Evolutionary conservation across 2,113 vertebrate species (phyloP), one percentile per base, ranked within the genome.

Genomic region (Petrocephalus microphthalmus): DNA sequence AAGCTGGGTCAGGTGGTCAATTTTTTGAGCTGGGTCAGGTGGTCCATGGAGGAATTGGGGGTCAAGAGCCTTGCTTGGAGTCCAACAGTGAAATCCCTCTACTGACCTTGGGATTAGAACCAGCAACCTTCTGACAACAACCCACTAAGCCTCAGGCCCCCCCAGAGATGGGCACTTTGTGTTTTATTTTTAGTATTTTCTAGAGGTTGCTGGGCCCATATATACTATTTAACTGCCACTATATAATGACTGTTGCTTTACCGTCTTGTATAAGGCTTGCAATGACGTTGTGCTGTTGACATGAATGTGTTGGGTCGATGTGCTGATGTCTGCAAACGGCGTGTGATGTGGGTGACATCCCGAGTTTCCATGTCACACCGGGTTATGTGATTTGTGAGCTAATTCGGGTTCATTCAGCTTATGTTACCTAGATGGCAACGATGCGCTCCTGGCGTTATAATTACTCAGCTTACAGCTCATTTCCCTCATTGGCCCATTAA

Each of bases 211-310:
- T 45, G 54, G 25, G 54, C 25, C 37, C 56, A 60, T 87, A 5
- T 87, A 17, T 33, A n/a, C 37, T 10, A 64, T 49, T 87, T 64
- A 64, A 10, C 37, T 17, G 22, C 17, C 54, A 47, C 42, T 87
- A 64, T 20, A 22, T 87, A 45, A 87, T 87, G 47, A 84, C 83
- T 51, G 56, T 87, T 56, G 56, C 53, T 54, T 67, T n/a, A 13
- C 60, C 29, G n/a, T 64, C 57, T 64, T 25, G 25, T 29, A 29
- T 67, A 67, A 67, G 60, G n/a, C 60, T 29, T 0, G 3, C n/a
- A 13, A n/a, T 29, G 25, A 5, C 29, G 60, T 67, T n/a, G 13
- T 37, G 71, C 71, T 78, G 33, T 78, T 78, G 71, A 17, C 37
- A 10, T 42, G 33, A 7, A 78, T 15, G 15, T n/a, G 33, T 42